Conservation (phyloP, 2,113 vertebrate species). For the Colossoma macropomum region DNA sequence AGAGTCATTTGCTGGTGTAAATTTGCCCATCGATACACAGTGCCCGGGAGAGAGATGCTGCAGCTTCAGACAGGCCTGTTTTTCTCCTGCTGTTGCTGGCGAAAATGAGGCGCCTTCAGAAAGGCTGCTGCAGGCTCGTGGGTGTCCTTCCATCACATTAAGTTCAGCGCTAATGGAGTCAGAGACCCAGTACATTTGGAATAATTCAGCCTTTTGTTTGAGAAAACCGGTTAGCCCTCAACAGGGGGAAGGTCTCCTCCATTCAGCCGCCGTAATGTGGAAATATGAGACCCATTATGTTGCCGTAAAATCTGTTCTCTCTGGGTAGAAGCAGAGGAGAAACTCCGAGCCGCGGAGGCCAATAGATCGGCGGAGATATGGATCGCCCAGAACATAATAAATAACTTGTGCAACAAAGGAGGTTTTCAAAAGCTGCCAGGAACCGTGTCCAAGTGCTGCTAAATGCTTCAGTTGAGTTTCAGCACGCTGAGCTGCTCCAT, state of each 20-base stretch:
- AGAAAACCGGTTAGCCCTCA: constrained; percentile 34
- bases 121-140: constrained; percentile 6
- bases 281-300: constrained; percentile 45
- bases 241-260: constrained; percentile 37
- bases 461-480: not conserved
- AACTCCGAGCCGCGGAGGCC: not conserved
- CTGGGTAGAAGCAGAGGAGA: not conserved
- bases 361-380: not conserved
- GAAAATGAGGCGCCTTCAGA: constrained; percentile 29
- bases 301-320: constrained; percentile 12
- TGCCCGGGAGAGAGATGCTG: constrained; percentile 24
- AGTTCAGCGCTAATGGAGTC: constrained; percentile 50
- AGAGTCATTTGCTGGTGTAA: constrained; percentile 38
- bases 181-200: constrained; percentile 45
- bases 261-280: constrained; percentile 30
- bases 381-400: not conserved
- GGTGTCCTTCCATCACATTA: constrained; percentile 46
- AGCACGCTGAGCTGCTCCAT: not conserved
- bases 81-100: constrained; percentile 30
- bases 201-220: constrained; percentile 48
- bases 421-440: not conserved
- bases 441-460: not conserved
- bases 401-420: not conserved
- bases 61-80: constrained; percentile 27
- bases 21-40: constrained; percentile 18